Percentiles rank a stretch among this genome's conserved stretches.
Evolutionary conservation across 1,140 invertebrate genomes (phyloP).

Genomic region (Tetragonula clypearis): DNA sequence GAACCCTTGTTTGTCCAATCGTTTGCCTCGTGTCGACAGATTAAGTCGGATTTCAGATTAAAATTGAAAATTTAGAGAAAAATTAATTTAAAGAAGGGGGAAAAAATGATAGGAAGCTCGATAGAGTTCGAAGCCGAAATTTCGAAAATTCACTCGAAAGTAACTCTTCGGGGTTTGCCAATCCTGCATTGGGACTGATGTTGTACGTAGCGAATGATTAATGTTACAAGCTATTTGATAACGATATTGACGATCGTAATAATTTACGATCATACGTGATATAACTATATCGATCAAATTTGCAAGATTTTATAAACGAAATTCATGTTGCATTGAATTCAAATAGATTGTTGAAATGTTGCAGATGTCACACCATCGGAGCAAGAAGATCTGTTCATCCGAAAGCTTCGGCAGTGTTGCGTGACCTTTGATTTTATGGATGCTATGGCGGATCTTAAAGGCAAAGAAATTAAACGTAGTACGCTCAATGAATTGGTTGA

Average conservation of each 20-base stretch:
- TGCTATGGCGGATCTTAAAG: constrained; percentile 98
- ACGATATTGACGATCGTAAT: not conserved
- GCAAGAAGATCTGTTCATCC: constrained; percentile 98
- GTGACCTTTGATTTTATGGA: constrained; percentile 99
- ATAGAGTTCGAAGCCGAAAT: not conserved
- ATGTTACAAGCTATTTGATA: constrained; percentile 15
- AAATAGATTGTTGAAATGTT: constrained; percentile 71
- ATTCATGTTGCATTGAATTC: not conserved
- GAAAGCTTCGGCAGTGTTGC: constrained; percentile 98
- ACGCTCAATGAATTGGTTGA: constrained; percentile 99
- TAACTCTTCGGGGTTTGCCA: not conserved
- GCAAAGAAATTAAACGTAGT: constrained; percentile 98
- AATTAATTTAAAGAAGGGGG: not conserved
- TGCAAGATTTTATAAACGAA: not conserved
- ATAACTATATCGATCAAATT: not conserved
- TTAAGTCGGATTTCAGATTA: no score
- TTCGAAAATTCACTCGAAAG: constrained; percentile 8
- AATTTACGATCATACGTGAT: not conserved
- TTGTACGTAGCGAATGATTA: constrained; percentile 18
- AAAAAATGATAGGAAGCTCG: not conserved
- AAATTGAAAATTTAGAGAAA: not conserved
- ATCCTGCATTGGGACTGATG: not conserved
- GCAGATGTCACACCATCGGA: constrained; percentile 96
- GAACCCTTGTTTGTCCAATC: no score
- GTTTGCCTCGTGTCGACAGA: not conserved